Base-by-base conservation (phyloP, 2,113 vertebrate species). In the Pomatorhinus ruficollis region DNA sequence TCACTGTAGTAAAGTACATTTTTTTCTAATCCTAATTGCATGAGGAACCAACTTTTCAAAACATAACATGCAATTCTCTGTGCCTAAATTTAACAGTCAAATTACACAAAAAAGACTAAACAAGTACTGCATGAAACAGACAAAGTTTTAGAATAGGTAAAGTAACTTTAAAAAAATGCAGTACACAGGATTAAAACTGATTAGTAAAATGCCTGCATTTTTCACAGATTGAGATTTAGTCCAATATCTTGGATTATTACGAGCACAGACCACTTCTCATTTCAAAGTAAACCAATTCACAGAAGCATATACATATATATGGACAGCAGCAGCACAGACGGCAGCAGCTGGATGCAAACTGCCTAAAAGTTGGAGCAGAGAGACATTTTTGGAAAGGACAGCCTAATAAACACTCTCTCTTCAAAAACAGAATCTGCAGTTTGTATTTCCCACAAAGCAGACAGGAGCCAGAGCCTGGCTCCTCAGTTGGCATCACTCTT, bases 41-140 rank as follows among this genome's bases (percentile, higher is more conserved):
- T 12, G 23, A 97, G 57, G 61, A 97, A 97, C 61, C 77, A 75
- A 75, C 57, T 94, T 89, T 86, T 93, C 77, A 91, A 95, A 97
- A 95, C 91, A 83, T 86, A 90, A 93, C 97, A 98, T 97, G 98
- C 97, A 69, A 66, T 93, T 95, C 74, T 89, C 85, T 7, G 30
- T 85, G 95, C 92, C 97, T 95, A 90, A 91, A 96, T 93, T 97
- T 66, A 85, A 96, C 10, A 19, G 84, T 92, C 93, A 94, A 78
- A 89, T 92, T 94, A 91, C 90, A 96, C 92, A 96, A 63, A 65
- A 92, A 94, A 91, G 95, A 98, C 98, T 95, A 90, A 97, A 98
- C 97, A 96, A 96, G 96, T 97, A 97, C 52, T 95, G 96, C 95
- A 96, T 96, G 98, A 97, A 98, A 98, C 97, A 97, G 88, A 97